phyloP scores from a whole-genome alignment of 2,888 invertebrate species.

The Neoaliturus tenellus region DNA sequence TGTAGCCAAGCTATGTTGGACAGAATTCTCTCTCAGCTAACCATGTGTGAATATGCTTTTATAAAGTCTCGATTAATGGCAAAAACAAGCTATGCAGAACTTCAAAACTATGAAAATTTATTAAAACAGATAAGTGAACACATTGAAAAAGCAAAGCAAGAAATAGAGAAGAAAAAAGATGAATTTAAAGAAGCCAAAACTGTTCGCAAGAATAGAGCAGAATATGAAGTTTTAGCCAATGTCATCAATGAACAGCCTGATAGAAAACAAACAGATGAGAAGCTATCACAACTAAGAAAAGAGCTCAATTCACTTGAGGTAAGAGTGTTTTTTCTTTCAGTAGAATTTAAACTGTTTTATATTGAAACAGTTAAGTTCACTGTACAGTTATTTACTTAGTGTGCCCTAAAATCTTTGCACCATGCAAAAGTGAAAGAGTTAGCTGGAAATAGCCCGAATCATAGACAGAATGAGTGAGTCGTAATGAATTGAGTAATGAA shows the following conservation, averaged over 20 bases:
- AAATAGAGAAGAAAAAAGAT: constrained; percentile 88
- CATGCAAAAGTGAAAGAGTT: too few species aligned
- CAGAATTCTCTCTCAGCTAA: constrained; percentile 87
- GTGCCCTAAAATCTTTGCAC: too few species aligned
- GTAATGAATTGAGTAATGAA: too few species aligned
- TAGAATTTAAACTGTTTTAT: too few species aligned
- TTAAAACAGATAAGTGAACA: constrained; percentile 86
- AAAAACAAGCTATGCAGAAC: constrained; percentile 89
- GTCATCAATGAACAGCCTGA: constrained; percentile 94
- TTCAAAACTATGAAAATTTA: constrained; percentile 87
- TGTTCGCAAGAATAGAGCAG: constrained; percentile 92
- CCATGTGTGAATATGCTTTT: constrained; percentile 92
- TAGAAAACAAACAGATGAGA: constrained; percentile 84
- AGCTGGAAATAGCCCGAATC: too few species aligned
- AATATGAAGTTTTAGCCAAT: constrained; percentile 95
- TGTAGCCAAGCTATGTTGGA: constrained; percentile 83
- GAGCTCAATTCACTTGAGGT: constrained; percentile 81
- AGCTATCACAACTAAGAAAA: constrained; percentile 81
- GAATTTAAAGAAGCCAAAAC: constrained; percentile 91
- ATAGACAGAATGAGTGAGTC: too few species aligned
- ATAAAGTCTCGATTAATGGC: constrained; percentile 88
- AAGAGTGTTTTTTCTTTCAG: too few species aligned
- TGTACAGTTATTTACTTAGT: too few species aligned
- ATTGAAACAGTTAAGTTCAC: too few species aligned
- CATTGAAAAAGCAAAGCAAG: constrained; percentile 86